Base-by-base conservation (phyloP, 2,113 vertebrate genomes). In the Micronycteris hirsuta region DNA sequence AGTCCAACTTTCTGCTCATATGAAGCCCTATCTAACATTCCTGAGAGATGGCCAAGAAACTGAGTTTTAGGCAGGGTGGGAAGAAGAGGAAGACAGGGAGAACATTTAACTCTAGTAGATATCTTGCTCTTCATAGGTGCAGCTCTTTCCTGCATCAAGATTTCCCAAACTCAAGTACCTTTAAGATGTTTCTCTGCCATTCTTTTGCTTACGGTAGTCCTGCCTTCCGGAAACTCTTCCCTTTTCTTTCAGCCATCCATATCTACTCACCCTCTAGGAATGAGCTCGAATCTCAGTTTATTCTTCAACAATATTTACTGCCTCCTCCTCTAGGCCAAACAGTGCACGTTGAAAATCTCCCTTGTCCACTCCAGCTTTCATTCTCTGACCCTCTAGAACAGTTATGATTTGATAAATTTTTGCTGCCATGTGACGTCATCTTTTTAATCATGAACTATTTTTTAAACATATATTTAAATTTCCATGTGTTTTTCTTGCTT, bases 371-470 rank as follows among this genome's bases (percentile, higher is more conserved):
- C 24, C 63, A 82, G 31, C 49, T 86, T 86, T 77, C 83, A 73
- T 56, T 78, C 52, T 47, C 17, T 52, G 3, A 54, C 22, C 31
- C 45, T 61, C 36, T 61, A 65, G 54, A 73, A 22, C 24, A 47
- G 47, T 80, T 68, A 31, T 5, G 2, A 74, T 41, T 80, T 89
- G 76, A 63, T 83, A 1, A 26, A 24, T 80, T 93, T 96, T 89
- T 71, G 38, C 26, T 82, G 17, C 65, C 61, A 15, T 90, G 73
- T 68, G n/a, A 92, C 47, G 86, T 74, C 28, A 67, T 82, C 4
- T 70, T 65, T 58, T 82, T 83, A 92, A 61, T 52, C 56, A 86
- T 96, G 20, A 97, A 61, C 26, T 83, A 17, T 16, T 91, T 94
- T 89, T 76, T 76, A 85, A 83, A 31, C 19, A 38, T 86, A 4